Evolutionary conservation across 2,113 vertebrate species (phyloP), one percentile per base, ranked within the genome.

Genomic region (Cyrtonyx montezumae): DNA sequence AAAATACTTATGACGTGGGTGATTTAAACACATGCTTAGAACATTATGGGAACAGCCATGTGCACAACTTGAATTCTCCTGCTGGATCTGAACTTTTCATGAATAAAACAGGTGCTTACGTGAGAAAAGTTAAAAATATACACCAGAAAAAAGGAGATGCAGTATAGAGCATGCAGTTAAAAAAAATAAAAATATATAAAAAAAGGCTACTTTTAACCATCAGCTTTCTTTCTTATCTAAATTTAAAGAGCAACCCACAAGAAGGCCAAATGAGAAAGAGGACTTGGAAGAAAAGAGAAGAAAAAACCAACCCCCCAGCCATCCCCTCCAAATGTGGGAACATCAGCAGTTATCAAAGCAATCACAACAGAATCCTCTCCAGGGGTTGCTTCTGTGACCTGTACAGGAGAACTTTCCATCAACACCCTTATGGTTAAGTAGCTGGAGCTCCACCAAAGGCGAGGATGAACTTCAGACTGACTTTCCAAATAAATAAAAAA

Each of bases 401-500:
- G 36, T 4, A 30, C 13, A 36, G 37, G 19, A 92, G n/a, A 51
- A 45, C 3, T 70, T 40, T 46, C 8, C 17, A 53, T 65, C 69
- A 81, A 63, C 46, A 32, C 4, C 28, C n/a, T 63, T 86, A 78
- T 1, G 43, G 30, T 55, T 80, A 81, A 88, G 42, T 10, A 71
- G 36, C 11, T 78, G 20, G 9, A 86, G 43, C 15, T n/a, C 37
- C 34, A 51, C 36, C 51, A 62, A 88, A 90, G 37, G 46, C 46
- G 25, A 42, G 48, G 71, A 34, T 55, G 83, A 80, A 78, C 46
- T 84, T 93, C 28, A 55, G 28, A 21, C 4, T 1, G 1, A 56
- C 83, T 86, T 80, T 88, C 46, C 34, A 84, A 85, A 78, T 32
- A 85, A 67, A 86, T 34, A 87, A 89, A 76, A 80, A 82, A 77